Base-by-base conservation (phyloP, 1,140 invertebrate genomes). In the Argopecten irradians region DNA sequence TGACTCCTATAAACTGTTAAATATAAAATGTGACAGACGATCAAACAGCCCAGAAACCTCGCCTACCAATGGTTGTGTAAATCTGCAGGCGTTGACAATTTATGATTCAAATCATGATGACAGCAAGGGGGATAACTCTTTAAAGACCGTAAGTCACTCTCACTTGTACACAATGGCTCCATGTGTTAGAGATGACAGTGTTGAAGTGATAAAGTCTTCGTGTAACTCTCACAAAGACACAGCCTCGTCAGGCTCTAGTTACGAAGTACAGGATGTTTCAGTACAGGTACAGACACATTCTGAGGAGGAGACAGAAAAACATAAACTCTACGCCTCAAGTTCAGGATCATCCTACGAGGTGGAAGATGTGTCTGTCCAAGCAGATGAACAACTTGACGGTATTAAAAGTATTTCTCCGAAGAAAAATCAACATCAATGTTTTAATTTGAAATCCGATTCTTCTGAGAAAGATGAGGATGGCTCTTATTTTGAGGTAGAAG, bases 401-500 rank as follows among this genome's bases (percentile, higher is more conserved):
- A n/a, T 71, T 28, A 5, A 19, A 84, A 2, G 86, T 34, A 34
- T 34, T 46, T 46, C 36, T 33, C 83, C 43, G 36, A 33, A 43
- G 34, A 19, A 39, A 33, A 14, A 36, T n/a, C n/a, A 84, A 84
- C 82, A 82, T 32, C 11, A 13, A 83, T 83, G 35, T 19, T 34
- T 36, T 8, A 85, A 36, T 19, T 34, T n/a, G 32, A 34, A 43
- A 87, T n/a, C 35, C 41, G 71, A 36, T 34, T 83, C 71, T 11
- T 16, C 33, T 41, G 83, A 87, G 33, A 43, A 41, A 19, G 8
- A 14, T 83, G 82, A 35, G 14, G 41, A 35, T 41, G 43, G 34
- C 85, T 89, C 88, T 7, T 89, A 84, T 85, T 39, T 89, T 22
- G 88, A 89, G 34, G 86, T 89, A 28, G 71, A 87, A 82, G 88